Percentiles rank a stretch among this genome's conserved stretches.
Conservation (phyloP, 2,888 invertebrate genomes). For the Pachliopta kotzebuea region DNA sequence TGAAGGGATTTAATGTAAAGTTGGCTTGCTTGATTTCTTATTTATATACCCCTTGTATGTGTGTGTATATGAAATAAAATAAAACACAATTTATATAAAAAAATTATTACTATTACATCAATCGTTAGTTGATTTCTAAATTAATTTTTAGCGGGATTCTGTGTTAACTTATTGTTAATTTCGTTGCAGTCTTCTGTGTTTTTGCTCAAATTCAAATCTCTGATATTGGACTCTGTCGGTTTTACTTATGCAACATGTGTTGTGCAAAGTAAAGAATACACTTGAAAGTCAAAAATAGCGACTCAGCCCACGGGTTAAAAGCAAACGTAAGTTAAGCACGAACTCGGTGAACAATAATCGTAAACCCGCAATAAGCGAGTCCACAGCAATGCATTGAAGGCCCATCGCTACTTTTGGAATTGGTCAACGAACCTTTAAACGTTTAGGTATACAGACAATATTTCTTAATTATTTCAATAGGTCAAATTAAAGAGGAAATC, state of each 20-base stretch:
- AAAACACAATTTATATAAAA: background rate
- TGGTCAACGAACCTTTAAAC: constrained; percentile 52
- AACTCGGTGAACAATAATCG: constrained; percentile 53
- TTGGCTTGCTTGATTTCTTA: background rate
- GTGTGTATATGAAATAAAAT: background rate
- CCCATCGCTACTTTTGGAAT: constrained; percentile 38
- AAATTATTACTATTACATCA: too few species aligned
- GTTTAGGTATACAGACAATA: background rate
- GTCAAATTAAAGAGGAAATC: constrained; percentile 25
- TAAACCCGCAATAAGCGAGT: constrained; percentile 52
- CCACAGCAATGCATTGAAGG: constrained; percentile 54
- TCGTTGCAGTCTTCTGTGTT: too few species aligned
- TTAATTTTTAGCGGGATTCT: too few species aligned
- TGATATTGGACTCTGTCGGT: background rate
- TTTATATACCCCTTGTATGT: background rate
- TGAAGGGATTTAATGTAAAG: constrained; percentile 2
- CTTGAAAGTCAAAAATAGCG: constrained; percentile 41
- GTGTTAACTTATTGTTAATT: too few species aligned
- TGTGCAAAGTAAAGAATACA: constrained; percentile 33
- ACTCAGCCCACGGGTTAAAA: constrained; percentile 45
- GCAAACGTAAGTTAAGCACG: constrained; percentile 52
- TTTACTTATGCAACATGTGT: constrained; percentile 30
- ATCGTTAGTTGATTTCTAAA: too few species aligned
- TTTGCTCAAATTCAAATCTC: background rate
- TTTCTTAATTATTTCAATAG: constrained; percentile 21